Conservation (phyloP, 2,113 vertebrate genomes). For the Gobio gobio region DNA sequence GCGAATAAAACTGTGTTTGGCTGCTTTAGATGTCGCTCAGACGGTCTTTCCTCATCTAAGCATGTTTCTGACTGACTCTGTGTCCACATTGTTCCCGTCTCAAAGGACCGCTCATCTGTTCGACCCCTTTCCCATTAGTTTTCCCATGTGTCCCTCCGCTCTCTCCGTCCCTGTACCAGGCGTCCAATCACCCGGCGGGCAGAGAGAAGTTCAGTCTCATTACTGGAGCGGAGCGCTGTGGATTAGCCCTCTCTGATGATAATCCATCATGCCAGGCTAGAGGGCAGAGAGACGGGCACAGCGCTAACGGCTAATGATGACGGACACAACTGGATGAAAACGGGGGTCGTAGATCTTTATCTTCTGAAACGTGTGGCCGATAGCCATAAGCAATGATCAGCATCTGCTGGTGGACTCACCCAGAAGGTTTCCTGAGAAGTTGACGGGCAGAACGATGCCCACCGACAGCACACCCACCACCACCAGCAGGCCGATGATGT, state of each 20-base stretch:
- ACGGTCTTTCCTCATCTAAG: neutral
- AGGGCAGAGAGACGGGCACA: slow-evolving; percentile 19
- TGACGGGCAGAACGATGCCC: slow-evolving; percentile 93
- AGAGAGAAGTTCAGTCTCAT: slow-evolving; percentile 53
- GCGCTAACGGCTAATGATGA: neutral
- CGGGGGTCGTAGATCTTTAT: neutral
- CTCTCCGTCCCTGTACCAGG: slow-evolving; percentile 20
- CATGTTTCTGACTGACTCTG: neutral
- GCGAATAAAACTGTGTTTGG: neutral
- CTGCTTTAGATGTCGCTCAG: neutral
- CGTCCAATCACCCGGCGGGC: slow-evolving; percentile 40
- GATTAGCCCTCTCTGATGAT: slow-evolving; percentile 47
- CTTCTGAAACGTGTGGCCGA: neutral
- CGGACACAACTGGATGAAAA: neutral
- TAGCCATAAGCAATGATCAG: neutral
- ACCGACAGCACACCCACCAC: slow-evolving; percentile 91
- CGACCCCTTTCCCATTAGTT: neutral
- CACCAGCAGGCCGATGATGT: slow-evolving; percentile 97
- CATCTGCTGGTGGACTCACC: slow-evolving; percentile 74
- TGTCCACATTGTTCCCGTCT: neutral
- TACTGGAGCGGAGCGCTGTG: slow-evolving; percentile 24
- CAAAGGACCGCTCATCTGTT: neutral
- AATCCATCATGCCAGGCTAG: slow-evolving; percentile 32
- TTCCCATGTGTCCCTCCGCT: too few species aligned
- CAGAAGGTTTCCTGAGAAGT: slow-evolving; percentile 96